These are phyloP conservation scores for Acanthornis magna DNA, from an alignment of 2,797 vertebrate genomes.

Conservation along the genomic window DNA sequence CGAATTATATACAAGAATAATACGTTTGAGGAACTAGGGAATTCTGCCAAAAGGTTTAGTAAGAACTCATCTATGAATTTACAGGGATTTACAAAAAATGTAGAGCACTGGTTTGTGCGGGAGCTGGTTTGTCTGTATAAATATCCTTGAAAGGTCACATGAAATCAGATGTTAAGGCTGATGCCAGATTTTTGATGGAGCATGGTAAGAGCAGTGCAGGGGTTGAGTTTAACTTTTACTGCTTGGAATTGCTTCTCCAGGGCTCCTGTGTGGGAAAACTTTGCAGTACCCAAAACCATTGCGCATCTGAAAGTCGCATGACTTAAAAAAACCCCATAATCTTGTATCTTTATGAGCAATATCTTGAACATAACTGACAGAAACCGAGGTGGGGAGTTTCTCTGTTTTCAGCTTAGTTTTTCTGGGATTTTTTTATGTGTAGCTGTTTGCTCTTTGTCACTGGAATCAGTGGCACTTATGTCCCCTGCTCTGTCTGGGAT, in stretches of 20 bases:
- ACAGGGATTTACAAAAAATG: neutral
- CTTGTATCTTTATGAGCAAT: neutral
- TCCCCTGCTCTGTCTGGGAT: neutral
- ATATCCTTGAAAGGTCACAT: slow-evolving; percentile 1
- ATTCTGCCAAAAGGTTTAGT: neutral
- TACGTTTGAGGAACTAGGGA: neutral
- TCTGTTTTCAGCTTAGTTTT: neutral
- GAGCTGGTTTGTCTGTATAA: neutral
- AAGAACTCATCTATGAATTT: neutral
- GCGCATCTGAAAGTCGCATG: neutral
- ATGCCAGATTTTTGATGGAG: neutral
- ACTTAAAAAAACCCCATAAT: neutral
- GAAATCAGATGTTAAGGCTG: neutral
- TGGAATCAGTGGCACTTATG: neutral
- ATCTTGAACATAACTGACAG: neutral
- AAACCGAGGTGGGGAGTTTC: neutral
- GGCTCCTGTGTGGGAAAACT: neutral
- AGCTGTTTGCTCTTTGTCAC: neutral
- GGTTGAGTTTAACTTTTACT: neutral
- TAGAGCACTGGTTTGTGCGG: neutral
- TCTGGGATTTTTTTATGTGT: neutral
- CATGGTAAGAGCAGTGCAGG: neutral
- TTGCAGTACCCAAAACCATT: neutral
- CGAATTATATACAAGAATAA: neutral
- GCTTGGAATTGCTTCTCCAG: neutral